Conservation (phyloP, 2,797 vertebrate genomes). For the Esox lucius region DNA sequence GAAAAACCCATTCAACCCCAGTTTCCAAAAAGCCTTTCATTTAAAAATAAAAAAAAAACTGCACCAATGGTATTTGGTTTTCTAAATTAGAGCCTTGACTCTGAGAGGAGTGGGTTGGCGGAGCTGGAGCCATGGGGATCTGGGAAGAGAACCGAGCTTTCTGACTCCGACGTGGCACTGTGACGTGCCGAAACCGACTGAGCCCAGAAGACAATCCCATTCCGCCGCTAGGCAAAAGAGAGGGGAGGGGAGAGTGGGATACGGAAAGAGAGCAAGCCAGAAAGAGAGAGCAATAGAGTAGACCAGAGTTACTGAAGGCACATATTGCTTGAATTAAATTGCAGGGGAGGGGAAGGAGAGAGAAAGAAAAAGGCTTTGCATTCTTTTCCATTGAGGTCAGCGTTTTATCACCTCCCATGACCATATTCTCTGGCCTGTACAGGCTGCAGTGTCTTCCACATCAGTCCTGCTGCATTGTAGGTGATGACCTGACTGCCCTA, state of each 20-base stretch:
- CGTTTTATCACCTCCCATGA: conserved; percentile 41
- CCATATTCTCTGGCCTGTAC: conserved; percentile 28
- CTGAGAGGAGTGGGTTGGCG: not conserved
- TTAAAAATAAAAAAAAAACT: not conserved
- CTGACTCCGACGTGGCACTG: conserved; percentile 27
- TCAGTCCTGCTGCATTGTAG: conserved; percentile 3
- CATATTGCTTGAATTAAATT: conserved; percentile 64
- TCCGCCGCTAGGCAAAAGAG: conserved; percentile 9
- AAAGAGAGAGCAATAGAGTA: conserved; percentile 5
- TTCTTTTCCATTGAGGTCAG: conserved; percentile 65
- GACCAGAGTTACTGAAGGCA: conserved; percentile 36
- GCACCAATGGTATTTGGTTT: not conserved
- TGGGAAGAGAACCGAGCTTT: conserved; percentile 17
- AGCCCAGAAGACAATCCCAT: conserved; percentile 19
- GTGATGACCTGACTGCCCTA: not conserved
- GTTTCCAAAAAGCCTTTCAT: not conserved
- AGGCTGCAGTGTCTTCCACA: conserved; percentile 20
- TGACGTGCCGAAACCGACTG: conserved; percentile 7
- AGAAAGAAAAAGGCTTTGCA: conserved; percentile 44
- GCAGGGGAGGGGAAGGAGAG: conserved; percentile 30
- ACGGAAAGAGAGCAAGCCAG: not conserved
- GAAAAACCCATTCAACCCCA: not conserved
- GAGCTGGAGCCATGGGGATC: conserved; percentile 12
- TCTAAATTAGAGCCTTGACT: conserved; percentile 6
- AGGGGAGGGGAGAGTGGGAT: not conserved